Conservation (phyloP, 2,113 vertebrate genomes). For the Ctenomys sociabilis region DNA sequence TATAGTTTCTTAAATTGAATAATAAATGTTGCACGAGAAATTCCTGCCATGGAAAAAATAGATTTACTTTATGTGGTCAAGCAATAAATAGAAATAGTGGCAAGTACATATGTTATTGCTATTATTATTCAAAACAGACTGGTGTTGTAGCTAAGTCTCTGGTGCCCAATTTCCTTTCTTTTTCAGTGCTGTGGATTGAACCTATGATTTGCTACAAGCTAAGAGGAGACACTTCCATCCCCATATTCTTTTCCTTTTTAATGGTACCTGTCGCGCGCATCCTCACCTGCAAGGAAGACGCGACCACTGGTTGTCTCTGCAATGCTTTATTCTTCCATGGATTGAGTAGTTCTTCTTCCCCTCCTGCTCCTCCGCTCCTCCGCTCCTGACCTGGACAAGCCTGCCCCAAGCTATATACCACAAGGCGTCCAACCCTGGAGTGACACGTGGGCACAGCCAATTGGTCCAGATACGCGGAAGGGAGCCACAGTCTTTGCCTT, state of each 20-base stretch:
- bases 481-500: too few relatives aligned
- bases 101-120: slow-evolving; percentile 19
- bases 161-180: neutral
- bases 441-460: too few relatives aligned
- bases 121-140: slow-evolving; percentile 34
- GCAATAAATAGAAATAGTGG: neutral
- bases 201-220: neutral
- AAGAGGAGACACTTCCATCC: neutral
- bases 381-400: too few relatives aligned
- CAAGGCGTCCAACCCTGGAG: too few relatives aligned
- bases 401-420: too few relatives aligned
- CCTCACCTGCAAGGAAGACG: too few relatives aligned
- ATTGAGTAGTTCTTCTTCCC: too few relatives aligned
- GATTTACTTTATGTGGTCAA: slow-evolving; percentile 29
- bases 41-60: slow-evolving; percentile 41
- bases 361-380: too few relatives aligned
- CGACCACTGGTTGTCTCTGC: too few relatives aligned
- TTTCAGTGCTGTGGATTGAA: neutral
- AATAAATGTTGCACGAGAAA: slow-evolving; percentile 46
- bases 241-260: neutral
- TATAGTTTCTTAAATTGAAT: slow-evolving; percentile 38
- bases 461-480: too few relatives aligned
- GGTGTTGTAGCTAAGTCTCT: neutral
- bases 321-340: too few relatives aligned
- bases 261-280: too few relatives aligned